These are phyloP conservation scores for Telenomus remus DNA, from an alignment of 1,140 invertebrate species.

Conservation along the genomic window DNA sequence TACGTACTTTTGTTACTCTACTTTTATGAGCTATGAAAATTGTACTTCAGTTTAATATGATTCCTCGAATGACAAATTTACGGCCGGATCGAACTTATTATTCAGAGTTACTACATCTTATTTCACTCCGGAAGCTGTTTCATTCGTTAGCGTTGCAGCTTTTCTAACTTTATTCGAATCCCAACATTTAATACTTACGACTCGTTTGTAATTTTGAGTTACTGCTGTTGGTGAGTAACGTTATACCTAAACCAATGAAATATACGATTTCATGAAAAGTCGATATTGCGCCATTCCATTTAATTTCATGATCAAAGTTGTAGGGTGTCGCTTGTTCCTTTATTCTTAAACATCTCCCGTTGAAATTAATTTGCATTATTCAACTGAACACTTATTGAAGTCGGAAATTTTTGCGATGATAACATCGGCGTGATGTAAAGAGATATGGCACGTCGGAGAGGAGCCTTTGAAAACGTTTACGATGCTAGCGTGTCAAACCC, in stretches of 20 bases:
- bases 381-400: not conserved
- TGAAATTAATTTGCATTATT: not conserved
- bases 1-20: slow-evolving; percentile 17
- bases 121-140: slow-evolving; percentile 7
- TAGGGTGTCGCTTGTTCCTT: too few species aligned
- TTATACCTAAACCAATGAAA: too few species aligned
- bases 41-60: slow-evolving; percentile 22
- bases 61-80: slow-evolving; percentile 31
- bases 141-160: slow-evolving; percentile 9
- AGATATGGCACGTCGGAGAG: slow-evolving; percentile 44
- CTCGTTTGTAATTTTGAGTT: slow-evolving; percentile 8
- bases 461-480: slow-evolving; percentile 47
- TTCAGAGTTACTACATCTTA: slow-evolving; percentile 20
- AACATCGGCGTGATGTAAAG: slow-evolving; percentile 17
- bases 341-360: too few species aligned
- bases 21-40: slow-evolving; percentile 31
- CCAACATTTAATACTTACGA: slow-evolving; percentile 12
- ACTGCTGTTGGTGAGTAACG: not conserved
- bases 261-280: too few species aligned
- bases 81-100: slow-evolving; percentile 15
- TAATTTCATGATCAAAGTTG: too few species aligned
- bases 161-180: slow-evolving; percentile 11
- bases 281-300: too few species aligned
- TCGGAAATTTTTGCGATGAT: slow-evolving; percentile 4
- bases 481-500: slow-evolving; percentile 44